phyloP scores from a whole-genome alignment of 2,113 vertebrate genomes.

The Speoplatyrhinus poulsoni region DNA sequence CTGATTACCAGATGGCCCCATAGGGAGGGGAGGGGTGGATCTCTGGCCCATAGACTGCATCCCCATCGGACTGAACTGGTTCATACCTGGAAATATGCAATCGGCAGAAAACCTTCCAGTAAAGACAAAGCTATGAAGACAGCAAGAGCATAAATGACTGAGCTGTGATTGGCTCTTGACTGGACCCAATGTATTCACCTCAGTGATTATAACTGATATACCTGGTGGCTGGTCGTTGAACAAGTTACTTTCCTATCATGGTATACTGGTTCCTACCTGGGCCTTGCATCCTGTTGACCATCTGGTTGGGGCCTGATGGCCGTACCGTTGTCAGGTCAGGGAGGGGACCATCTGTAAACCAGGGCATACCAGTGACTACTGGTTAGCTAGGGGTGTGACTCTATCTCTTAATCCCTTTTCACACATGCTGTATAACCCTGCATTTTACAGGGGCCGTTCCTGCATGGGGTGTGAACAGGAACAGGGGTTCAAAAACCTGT shows the following conservation, averaged over 20 bases:
- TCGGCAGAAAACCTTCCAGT: neutral
- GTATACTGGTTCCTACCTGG: constrained; percentile 77
- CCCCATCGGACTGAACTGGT: constrained; percentile 88
- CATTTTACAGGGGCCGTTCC: too few relatives aligned
- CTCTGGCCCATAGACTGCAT: constrained; percentile 87
- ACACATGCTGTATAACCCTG: too few relatives aligned
- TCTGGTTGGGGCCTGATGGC: constrained; percentile 87
- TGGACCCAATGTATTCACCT: too few relatives aligned
- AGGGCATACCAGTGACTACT: neutral
- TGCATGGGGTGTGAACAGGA: too few relatives aligned
- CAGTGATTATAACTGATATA: neutral
- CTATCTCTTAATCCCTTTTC: too few relatives aligned
- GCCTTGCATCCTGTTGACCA: constrained; percentile 89
- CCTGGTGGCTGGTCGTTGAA: neutral
- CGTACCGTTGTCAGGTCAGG: constrained; percentile 87
- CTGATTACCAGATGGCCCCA: constrained; percentile 87
- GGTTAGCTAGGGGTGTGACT: neutral
- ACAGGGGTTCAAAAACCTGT: too few relatives aligned
- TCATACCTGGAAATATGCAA: constrained; percentile 81
- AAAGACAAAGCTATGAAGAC: neutral
- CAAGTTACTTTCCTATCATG: neutral
- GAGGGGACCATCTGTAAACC: constrained; percentile 86
- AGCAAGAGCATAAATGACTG: too few relatives aligned
- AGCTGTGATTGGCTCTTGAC: too few relatives aligned
- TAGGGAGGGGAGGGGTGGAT: constrained; percentile 88